phyloP scores from a whole-genome alignment of 2,797 vertebrate species.

The Sandelia bainsii region DNA sequence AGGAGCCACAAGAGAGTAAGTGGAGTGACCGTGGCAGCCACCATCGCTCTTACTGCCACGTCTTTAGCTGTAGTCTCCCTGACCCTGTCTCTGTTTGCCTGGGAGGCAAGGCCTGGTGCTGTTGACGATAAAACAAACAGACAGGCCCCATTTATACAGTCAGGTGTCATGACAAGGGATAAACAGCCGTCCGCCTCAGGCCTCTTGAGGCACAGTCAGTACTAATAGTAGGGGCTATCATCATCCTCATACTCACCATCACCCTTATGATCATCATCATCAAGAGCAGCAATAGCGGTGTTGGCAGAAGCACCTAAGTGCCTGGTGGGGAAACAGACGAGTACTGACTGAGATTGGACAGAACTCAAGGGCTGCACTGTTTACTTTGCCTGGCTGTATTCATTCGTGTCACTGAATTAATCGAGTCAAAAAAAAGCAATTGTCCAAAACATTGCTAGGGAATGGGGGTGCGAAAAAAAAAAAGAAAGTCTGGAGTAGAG shows the following conservation, averaged over 20 bases:
- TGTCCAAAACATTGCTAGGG: slow-evolving; percentile 62
- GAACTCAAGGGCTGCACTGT: slow-evolving; percentile 67
- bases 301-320: slow-evolving; percentile 65
- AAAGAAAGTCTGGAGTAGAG: slow-evolving; percentile 53
- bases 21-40: slow-evolving; percentile 75
- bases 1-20: slow-evolving; percentile 76
- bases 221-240: slow-evolving; percentile 65
- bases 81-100: slow-evolving; percentile 76
- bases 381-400: slow-evolving; percentile 65
- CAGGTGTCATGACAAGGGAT: slow-evolving; percentile 83
- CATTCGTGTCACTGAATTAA: slow-evolving; percentile 77
- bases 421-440: slow-evolving; percentile 62
- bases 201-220: slow-evolving; percentile 53
- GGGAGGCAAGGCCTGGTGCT: slow-evolving; percentile 62
- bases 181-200: slow-evolving; percentile 68
- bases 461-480: slow-evolving; percentile 22
- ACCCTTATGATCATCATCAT: slow-evolving; percentile 70
- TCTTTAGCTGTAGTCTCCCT: slow-evolving; percentile 75
- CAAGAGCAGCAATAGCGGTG: slow-evolving; percentile 49
- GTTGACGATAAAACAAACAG: slow-evolving; percentile 82
- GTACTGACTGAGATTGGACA: slow-evolving; percentile 67
- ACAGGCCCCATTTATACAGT: slow-evolving; percentile 80
- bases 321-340: slow-evolving; percentile 62
- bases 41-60: slow-evolving; percentile 79
- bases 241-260: slow-evolving; percentile 66